Base-by-base conservation (phyloP, 2,797 vertebrate species). In the Chlorospingus semifuscus region DNA sequence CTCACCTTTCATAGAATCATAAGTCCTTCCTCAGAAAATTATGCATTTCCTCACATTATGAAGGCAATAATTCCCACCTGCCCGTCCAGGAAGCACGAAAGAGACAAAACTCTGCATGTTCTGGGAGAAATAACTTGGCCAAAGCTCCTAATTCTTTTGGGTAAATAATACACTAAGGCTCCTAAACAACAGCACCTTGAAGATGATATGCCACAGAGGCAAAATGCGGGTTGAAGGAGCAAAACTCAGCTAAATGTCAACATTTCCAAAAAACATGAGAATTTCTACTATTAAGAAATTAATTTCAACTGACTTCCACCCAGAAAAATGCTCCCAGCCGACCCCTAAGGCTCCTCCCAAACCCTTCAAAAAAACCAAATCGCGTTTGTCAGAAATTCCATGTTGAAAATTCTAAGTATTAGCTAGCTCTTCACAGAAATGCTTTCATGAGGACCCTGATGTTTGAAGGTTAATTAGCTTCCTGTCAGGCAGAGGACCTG, bases 181-280 rank as follows among this genome's bases (percentile, higher is more conserved):
- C 36, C 42, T 41, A 52, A 66, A 85, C 21, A 26, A 60, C 32
- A 81, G 42, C 34, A 68, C 4, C 15, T 26, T 75, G 41, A 71
- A 60, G 41, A 52, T 0, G 0, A 53, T 47, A 47, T 2, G 9
- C 3, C 29, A 82, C 8, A 29, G 37, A 37, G 24, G 34, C 1
- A 3, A 89, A 89, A 79, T 5, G 4, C 16, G 55, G 12, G 8
- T 1, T 72, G 20, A 65, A 60, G 22, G 26, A 75, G 52, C 41
- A 74, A n/a, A 83, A 75, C 6, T n/a, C 42, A 79, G 17, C 26
- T 64, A 32, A 52, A 74, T 13, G 6, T 39, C 41, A 76, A 32
- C 39, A 44, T 47, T 52, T 26, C 10, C 22, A 21, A 60, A 52
- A 85, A 42, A 52, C 0, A 50, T 0, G 2, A 71, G 15, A 36